phyloP scores from a whole-genome alignment of 2,888 invertebrate species.

The Griposia aprilina region DNA sequence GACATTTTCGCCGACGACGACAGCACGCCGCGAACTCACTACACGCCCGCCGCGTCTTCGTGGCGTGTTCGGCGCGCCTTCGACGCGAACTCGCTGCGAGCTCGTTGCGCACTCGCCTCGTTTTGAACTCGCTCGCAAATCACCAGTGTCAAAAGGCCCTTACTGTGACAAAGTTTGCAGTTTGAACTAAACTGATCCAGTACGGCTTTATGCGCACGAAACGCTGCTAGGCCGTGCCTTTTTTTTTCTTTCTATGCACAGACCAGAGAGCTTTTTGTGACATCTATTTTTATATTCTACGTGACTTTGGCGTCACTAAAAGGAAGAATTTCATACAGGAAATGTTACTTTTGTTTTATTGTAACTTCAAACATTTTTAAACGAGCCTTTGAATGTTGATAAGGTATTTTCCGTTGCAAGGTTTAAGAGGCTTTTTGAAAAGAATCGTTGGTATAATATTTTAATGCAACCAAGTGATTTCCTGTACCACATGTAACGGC shows the following conservation, averaged over 20 bases:
- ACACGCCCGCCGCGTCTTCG: too few relatives aligned
- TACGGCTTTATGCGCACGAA: not conserved
- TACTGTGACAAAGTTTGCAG: not conserved
- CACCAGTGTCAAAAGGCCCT: too few relatives aligned
- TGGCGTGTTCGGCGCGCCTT: too few relatives aligned
- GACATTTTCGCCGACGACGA: too few relatives aligned
- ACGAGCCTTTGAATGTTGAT: not conserved
- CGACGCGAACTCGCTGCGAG: too few relatives aligned
- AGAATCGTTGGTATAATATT: not conserved
- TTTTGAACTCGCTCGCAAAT: too few relatives aligned
- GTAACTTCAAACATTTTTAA: not conserved
- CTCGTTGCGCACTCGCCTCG: too few relatives aligned
- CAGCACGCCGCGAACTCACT: too few relatives aligned
- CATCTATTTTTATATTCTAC: not conserved
- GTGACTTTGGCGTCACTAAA: not conserved
- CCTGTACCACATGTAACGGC: not conserved
- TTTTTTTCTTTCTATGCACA: too few relatives aligned
- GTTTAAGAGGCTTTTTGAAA: not conserved
- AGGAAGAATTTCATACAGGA: not conserved
- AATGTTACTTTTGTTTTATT: not conserved
- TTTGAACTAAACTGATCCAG: not conserved
- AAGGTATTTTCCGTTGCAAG: too few relatives aligned
- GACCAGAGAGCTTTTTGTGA: too few relatives aligned
- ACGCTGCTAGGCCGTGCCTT: too few relatives aligned
- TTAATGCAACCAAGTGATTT: not conserved